phyloP scores from a whole-genome alignment of 53 echinoderm and acorn worm genomes.

The Arbacia lixula region DNA sequence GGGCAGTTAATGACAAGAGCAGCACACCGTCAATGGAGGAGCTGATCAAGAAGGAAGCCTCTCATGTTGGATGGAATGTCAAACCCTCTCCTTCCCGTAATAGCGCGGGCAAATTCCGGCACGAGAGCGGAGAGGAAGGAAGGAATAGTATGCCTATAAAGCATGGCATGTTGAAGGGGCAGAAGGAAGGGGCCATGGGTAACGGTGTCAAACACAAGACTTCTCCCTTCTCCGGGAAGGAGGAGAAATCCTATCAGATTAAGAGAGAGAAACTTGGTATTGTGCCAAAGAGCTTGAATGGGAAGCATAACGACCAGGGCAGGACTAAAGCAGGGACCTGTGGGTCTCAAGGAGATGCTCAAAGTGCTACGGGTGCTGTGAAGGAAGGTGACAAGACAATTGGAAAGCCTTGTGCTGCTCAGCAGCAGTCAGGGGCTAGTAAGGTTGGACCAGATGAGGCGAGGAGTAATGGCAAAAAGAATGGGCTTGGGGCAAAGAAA shows the following conservation, averaged over 20 bases:
- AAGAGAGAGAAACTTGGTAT: constrained; percentile 52
- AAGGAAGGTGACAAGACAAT: constrained; percentile 1
- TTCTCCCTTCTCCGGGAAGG: constrained; percentile 11
- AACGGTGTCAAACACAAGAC: constrained; percentile 12
- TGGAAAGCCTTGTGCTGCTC: constrained; percentile 2
- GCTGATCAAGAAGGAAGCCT: constrained; percentile 68
- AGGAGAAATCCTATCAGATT: constrained; percentile 59
- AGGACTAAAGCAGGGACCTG: constrained; percentile 24
- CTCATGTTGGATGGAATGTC: constrained; percentile 71
- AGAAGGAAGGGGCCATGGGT: background rate
- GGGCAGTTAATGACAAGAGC: constrained; percentile 83
- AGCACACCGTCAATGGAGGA: constrained; percentile 64
- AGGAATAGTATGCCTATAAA: background rate
- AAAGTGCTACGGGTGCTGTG: background rate
- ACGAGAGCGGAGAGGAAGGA: constrained; percentile 6
- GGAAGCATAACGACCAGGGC: constrained; percentile 15
- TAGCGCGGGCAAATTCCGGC: constrained; percentile 35
- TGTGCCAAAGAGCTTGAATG: constrained; percentile 36
- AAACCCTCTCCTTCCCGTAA: constrained; percentile 49
- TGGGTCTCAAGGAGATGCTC: constrained; percentile 1
- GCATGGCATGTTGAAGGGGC: background rate
- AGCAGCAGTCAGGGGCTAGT: constrained; percentile 3
- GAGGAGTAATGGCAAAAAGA: constrained; percentile 16
- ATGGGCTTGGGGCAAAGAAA: background rate
- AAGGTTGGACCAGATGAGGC: background rate